Base-by-base conservation (phyloP, 2,888 invertebrate species). In the Andrena dorsata region DNA sequence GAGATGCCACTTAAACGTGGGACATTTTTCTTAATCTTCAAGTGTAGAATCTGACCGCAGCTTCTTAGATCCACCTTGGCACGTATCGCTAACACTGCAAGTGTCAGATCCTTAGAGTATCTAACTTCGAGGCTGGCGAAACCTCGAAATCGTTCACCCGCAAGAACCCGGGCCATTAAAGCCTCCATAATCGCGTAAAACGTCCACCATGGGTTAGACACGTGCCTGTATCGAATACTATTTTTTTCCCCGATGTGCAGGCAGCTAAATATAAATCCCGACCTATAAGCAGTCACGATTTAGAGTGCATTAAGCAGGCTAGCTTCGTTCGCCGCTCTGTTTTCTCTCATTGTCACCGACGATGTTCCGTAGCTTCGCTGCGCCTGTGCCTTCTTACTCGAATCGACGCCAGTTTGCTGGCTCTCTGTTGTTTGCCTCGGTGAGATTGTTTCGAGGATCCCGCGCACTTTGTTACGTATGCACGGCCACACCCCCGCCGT, bases 261-360 rank as follows among this genome's bases (percentile, higher is more conserved):
- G 47, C 30, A 30, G 71, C 72, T 81, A 81, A 82, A 76, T 82
- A 82, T 82, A 82, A 76, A 72, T 68, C 20, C 51, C 20, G 28
- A 32, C 47, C 30, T 53, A 64, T 65, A 66, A 66, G 51, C 68
- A 23, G 58, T 71, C 35, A 35, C 56, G 65, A 82, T 81, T 80
- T 71, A 68, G 56, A 66, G 65, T 80, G 49, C 60, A 82, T 74
- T 60, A 30, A 53, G 61, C 20, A n/a, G n/a, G 10, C 53, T 41
- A 63, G 51, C 32, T 8, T 51, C 35, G 16, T 41, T n/a, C 32
- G 0, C 26, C 16, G 10, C 2, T 26, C 20, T 20, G 10, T 13
- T 23, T 58, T 68, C 28, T 2, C 1, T 35, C 23, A 6, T 3
- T 7, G 16, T 30, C n/a, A n/a, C 16, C 41, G 4, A 41, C 41